Percentiles rank a stretch among this genome's conserved stretches.
These are phyloP conservation scores for Eospalax fontanierii DNA, from an alignment of 2,797 vertebrate genomes.

Conservation along the genomic window DNA sequence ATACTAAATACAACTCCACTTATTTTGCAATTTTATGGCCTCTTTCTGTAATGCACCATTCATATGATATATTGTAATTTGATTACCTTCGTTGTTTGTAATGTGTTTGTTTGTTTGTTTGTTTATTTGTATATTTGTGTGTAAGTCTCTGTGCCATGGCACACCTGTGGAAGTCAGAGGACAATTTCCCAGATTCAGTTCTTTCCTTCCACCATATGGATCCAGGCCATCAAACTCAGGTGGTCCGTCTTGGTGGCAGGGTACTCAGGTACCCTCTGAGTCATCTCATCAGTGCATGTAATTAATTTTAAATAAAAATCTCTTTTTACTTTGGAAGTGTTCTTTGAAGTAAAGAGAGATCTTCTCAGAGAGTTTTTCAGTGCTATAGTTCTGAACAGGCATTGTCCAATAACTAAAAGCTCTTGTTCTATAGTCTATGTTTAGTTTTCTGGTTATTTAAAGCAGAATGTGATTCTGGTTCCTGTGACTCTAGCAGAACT, in stretches of 20 bases:
- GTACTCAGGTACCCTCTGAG: not conserved
- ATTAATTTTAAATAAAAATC: conserved; percentile 6
- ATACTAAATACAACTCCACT: not conserved
- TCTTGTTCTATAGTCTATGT: not conserved
- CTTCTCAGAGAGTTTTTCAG: not conserved
- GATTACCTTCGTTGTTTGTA: not conserved
- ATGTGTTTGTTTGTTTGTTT: not conserved
- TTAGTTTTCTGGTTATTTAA: not conserved
- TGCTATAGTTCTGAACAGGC: not conserved
- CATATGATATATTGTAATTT: not conserved
- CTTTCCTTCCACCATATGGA: not conserved
- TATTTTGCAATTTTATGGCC: not conserved
- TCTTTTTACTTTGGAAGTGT: conserved; percentile 14
- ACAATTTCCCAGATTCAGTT: not conserved
- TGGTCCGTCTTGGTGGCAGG: not conserved
- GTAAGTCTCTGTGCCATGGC: not conserved
- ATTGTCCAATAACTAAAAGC: not conserved
- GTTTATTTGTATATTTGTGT: not conserved
- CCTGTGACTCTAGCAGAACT: no score
- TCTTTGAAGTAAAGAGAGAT: not conserved
- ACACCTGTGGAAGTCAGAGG: not conserved
- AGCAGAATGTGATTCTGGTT: not conserved
- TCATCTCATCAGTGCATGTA: not conserved
- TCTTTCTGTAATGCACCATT: not conserved
- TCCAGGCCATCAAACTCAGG: not conserved